Evolutionary conservation across 2,797 vertebrate species (phyloP), one percentile per base, ranked within the genome.

Genomic region (Trachops cirrhosus): DNA sequence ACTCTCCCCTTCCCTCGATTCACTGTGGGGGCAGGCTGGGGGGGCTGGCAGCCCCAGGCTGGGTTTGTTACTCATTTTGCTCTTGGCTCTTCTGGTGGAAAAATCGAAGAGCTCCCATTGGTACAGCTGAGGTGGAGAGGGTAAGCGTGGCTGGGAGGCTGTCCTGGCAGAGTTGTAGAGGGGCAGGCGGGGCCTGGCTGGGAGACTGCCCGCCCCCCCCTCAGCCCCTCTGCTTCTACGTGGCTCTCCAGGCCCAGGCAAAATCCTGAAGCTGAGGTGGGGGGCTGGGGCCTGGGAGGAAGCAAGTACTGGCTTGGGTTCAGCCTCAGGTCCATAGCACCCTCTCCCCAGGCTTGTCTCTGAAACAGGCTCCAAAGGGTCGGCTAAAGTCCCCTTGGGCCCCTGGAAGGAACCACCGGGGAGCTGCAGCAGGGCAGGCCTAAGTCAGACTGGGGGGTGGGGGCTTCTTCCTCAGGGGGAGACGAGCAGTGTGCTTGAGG

Each of bases 51-150:
- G 85, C 85, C 46, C 46, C 54, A 1, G 62, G 46, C 74, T 80
- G 73, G 88, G 48, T 97, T 96, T 97, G 94, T 83, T 95, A 92
- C 96, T 96, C 90, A 68, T 96, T 94, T 87, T 78, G 79, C 92
- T 96, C 77, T 97, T 97, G 97, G 97, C 97, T 96, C 74, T 64
- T 57, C 34, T 70, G 91, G 70, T 97, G 97, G 97, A 97, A 98
- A 98, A 97, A 96, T 62, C 95, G 52, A 94, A 93, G 96, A 52
- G 8, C 64, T 92, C 93, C 78, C 94, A 84, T 92, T 83, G 24
- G 92, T 93, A 83, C 54, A 39, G 91, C 96, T 9, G 92, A 94
- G 86, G 95, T 16, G 12, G 92, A 96, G 94, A 50, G 92, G 75
- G 89, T 41, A 6, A 95, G 93, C 62, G 12, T 82, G 95, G 95